Evolutionary conservation across 1,140 invertebrate genomes (phyloP).

Genomic region (Chlorops oryzae): DNA sequence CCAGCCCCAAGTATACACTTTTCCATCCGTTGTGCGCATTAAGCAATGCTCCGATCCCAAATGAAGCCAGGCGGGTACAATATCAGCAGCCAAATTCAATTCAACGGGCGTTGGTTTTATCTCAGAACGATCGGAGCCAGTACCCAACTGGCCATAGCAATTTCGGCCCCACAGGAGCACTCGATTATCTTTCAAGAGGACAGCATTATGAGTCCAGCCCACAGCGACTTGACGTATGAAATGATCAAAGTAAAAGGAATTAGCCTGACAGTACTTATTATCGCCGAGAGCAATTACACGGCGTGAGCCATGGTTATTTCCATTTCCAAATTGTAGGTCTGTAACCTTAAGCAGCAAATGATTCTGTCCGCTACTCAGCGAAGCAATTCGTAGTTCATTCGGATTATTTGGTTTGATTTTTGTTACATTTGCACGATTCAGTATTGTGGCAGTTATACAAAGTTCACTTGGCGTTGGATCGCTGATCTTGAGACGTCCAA

Average conservation of each 20-base stretch:
- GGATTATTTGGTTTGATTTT: conserved; percentile 32
- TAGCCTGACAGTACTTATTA: conserved; percentile 65
- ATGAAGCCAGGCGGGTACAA: conserved; percentile 50
- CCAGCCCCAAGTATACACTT: conserved; percentile 79
- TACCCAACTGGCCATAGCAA: conserved; percentile 68
- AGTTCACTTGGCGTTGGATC: conserved; percentile 37
- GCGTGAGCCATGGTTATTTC: conserved; percentile 16
- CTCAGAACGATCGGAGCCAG: conserved; percentile 25
- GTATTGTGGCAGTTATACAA: conserved; percentile 32
- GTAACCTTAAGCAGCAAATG: conserved; percentile 59
- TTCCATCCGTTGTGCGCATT: conserved; percentile 50
- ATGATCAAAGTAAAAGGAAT: conserved; percentile 35
- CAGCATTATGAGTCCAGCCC: conserved; percentile 70
- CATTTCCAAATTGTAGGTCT: conserved; percentile 13
- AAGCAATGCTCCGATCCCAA: conserved; percentile 76
- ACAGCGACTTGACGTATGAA: conserved; percentile 52
- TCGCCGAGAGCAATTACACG: conserved; percentile 62
- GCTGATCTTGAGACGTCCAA: conserved; percentile 32
- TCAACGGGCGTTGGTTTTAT: conserved; percentile 21
- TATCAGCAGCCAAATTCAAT: conserved; percentile 20
- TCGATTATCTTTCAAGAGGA: conserved; percentile 54
- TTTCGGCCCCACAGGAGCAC: conserved; percentile 73
- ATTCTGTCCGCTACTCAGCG: conserved; percentile 61
- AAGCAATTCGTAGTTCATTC: conserved; percentile 26
- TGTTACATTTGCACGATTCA: conserved; percentile 34